These are phyloP conservation scores for Ptilonorhynchus violaceus DNA, from an alignment of 2,113 vertebrate genomes.

Conservation along the genomic window DNA sequence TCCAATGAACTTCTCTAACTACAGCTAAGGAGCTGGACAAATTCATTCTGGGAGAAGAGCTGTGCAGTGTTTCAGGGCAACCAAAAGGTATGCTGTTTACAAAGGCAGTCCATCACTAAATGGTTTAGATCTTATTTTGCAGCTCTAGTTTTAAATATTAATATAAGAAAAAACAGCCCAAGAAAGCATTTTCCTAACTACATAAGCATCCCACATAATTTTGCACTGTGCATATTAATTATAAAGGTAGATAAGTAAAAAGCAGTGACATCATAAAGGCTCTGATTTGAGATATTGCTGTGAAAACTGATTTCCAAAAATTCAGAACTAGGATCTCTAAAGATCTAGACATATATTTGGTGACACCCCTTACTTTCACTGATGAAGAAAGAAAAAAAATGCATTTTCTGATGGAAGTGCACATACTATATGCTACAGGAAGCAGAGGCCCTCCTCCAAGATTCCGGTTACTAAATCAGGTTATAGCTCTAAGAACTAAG, in stretches of 20 bases:
- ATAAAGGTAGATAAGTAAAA: conserved; percentile 57
- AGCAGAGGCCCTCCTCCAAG: conserved; percentile 33
- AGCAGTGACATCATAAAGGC: conserved; percentile 66
- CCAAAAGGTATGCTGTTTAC: conserved; percentile 38
- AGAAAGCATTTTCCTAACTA: conserved; percentile 72
- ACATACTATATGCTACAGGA: conserved; percentile 41
- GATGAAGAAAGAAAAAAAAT: neutral
- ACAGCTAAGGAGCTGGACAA: conserved; percentile 62
- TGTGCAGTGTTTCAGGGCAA: conserved; percentile 40
- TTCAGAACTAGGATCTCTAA: neutral
- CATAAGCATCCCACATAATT: conserved; percentile 62
- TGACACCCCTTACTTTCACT: conserved; percentile 38
- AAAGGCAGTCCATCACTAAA: conserved; percentile 58
- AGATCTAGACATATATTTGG: neutral
- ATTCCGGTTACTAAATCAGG: neutral
- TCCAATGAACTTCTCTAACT: conserved; percentile 55
- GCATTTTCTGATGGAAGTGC: conserved; percentile 54
- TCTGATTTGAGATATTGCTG: conserved; percentile 16
- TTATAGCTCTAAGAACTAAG: neutral
- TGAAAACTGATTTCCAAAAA: neutral
- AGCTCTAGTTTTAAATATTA: conserved; percentile 67
- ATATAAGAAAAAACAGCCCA: conserved; percentile 45
- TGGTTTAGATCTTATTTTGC: conserved; percentile 78
- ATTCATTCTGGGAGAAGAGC: conserved; percentile 48
- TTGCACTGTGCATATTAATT: conserved; percentile 22